A percentile compares a stretch with the other conserved stretches of the same genome.
Evolutionary conservation across 2,888 invertebrate genomes (phyloP).

Genomic region (Leucania comma): DNA sequence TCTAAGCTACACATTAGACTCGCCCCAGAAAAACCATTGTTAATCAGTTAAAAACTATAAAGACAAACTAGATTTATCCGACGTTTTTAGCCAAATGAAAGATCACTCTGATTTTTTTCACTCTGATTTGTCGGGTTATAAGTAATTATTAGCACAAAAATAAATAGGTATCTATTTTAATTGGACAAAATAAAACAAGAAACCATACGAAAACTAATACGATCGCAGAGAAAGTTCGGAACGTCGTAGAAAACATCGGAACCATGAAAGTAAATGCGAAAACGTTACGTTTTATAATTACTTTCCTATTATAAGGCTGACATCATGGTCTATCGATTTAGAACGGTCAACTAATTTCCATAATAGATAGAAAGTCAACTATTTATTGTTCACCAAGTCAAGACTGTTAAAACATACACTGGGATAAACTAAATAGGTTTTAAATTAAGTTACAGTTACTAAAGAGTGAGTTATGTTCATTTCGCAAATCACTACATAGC

Average conservation of each 20-base stretch:
- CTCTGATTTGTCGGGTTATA: conserved; percentile 3
- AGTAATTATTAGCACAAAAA: neutral
- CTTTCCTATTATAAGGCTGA: conserved; percentile 19
- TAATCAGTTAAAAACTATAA: conserved; percentile 11
- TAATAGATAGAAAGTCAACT: conserved; percentile 7
- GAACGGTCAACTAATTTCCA: conserved; percentile 27
- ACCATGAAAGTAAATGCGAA: conserved; percentile 29
- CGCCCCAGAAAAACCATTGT: conserved; percentile 25
- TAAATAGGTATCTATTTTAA: neutral
- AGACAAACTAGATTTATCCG: conserved; percentile 31
- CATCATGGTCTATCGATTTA: conserved; percentile 44
- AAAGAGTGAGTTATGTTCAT: no score
- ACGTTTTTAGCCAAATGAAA: conserved; percentile 4
- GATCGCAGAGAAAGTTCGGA: conserved; percentile 37
- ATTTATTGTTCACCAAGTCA: neutral
- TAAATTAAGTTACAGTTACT: no score
- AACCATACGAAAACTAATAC: neutral
- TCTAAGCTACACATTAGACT: conserved; percentile 18
- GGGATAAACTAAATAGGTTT: neutral
- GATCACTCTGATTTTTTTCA: conserved; percentile 33
- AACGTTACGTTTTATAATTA: conserved; percentile 29
- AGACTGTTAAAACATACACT: neutral
- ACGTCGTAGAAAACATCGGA: conserved; percentile 28
- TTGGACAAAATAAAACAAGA: conserved; percentile 2
- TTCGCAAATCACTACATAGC: no score